phyloP scores from a whole-genome alignment of 2,888 invertebrate species.

The Lamproptera curius region DNA sequence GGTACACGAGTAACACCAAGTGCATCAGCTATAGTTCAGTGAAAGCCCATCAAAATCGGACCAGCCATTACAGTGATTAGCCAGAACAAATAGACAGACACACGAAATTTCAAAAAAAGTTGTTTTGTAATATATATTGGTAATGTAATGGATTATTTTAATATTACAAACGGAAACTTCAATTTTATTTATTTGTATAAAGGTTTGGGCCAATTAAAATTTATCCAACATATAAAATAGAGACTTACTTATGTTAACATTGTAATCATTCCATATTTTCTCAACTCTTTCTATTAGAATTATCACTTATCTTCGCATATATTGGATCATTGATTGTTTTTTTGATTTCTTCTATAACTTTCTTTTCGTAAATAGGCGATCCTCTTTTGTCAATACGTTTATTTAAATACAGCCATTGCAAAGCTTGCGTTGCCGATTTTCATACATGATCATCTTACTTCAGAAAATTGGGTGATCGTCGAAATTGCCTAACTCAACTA shows the following conservation, averaged over 20 bases:
- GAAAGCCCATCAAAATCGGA: no score
- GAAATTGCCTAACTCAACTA: slow-evolving; percentile 40
- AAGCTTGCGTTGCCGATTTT: slow-evolving; percentile 71
- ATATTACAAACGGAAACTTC: no score
- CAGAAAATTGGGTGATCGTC: no score
- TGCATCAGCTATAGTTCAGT: no score
- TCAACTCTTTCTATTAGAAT: slow-evolving; percentile 53
- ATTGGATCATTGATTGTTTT: slow-evolving; percentile 47
- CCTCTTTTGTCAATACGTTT: slow-evolving; percentile 67
- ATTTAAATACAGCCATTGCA: slow-evolving; percentile 73
- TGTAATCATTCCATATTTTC: slow-evolving; percentile 61
- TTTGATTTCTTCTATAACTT: slow-evolving; percentile 49
- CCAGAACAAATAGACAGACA: no score
- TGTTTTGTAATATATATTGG: no score
- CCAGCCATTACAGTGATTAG: no score
- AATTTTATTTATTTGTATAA: no score
- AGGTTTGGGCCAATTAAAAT: no score
- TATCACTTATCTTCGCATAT: slow-evolving; percentile 44
- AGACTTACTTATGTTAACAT: slow-evolving; percentile 62
- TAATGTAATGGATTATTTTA: no score
- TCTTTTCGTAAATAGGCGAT: slow-evolving; percentile 64
- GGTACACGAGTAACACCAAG: no score
- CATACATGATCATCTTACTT: slow-evolving; percentile 76
- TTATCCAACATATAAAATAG: background rate
- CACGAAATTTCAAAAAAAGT: no score